These are phyloP conservation scores for Drosophila rhopaloa DNA, from an alignment of 1,140 invertebrate species.

Conservation along the genomic window DNA sequence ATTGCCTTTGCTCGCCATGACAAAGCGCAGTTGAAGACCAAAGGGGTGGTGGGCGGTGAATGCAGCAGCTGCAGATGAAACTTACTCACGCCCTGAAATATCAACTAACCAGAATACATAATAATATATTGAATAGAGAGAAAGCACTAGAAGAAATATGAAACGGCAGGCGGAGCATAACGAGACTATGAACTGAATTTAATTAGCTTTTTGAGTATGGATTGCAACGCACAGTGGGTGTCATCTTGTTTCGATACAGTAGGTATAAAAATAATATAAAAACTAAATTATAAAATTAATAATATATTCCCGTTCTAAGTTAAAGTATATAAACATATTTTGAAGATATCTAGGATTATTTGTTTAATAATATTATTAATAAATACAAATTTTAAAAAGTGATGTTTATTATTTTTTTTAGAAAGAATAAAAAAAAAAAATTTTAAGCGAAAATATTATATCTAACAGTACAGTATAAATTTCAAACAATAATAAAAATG, in stretches of 20 bases:
- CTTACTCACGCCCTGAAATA: conserved; percentile 49
- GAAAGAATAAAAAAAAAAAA: too few species aligned
- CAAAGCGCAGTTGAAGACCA: conserved; percentile 23
- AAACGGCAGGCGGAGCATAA: conserved; percentile 51
- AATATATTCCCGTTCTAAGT: too few species aligned
- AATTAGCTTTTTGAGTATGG: conserved; percentile 56
- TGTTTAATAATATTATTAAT: too few species aligned
- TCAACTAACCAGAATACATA: conserved; percentile 69
- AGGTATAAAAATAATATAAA: not conserved
- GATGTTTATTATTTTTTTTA: too few species aligned
- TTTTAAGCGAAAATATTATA: too few species aligned
- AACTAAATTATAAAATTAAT: not conserved
- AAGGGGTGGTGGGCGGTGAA: not conserved
- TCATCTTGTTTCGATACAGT: not conserved
- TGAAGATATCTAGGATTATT: too few species aligned
- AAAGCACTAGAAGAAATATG: conserved; percentile 51
- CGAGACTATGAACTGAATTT: conserved; percentile 68
- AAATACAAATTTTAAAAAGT: too few species aligned
- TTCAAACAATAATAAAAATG: too few species aligned
- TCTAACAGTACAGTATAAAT: too few species aligned
- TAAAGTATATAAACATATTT: too few species aligned
- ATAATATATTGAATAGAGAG: conserved; percentile 67
- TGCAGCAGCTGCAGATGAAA: conserved; percentile 52
- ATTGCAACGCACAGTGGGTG: conserved; percentile 55
- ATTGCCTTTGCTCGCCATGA: conserved; percentile 8